A percentile compares a stretch with the other conserved stretches of the same genome.
Conservation (phyloP, 2,113 vertebrate species). For the Triplophysa rosa region DNA sequence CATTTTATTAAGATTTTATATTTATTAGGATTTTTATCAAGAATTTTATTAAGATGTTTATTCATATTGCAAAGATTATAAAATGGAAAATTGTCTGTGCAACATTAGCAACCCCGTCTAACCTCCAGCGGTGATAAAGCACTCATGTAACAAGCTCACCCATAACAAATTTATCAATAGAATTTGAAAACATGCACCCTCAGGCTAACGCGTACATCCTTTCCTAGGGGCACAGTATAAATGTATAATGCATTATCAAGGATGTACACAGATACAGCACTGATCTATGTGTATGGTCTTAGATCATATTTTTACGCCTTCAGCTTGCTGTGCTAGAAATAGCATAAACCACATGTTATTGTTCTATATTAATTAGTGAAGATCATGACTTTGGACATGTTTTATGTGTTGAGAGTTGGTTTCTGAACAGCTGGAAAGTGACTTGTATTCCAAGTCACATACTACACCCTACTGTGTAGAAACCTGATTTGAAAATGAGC, state of each 20-base stretch:
- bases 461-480: neutral
- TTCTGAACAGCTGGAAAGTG: neutral
- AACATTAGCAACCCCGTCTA: neutral
- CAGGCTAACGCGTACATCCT: neutral
- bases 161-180: neutral
- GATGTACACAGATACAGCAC: neutral
- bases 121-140: neutral
- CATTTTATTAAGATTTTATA: no score
- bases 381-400: neutral
- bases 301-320: neutral
- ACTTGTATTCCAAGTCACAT: constrained; percentile 21
- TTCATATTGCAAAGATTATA: no score
- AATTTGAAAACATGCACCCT: constrained; percentile 3
- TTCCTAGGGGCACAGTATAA: neutral
- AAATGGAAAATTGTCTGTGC: no score
- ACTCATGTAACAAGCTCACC: neutral
- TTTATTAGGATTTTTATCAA: no score
- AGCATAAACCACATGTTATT: neutral
- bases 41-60: no score
- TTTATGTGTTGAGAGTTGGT: neutral
- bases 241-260: neutral
- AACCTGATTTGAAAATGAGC: neutral
- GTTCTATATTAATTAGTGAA: neutral
- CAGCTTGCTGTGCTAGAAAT: neutral
- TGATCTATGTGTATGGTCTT: neutral